Conservation (phyloP, 2,888 invertebrate genomes). For the Cheilosia pagana region DNA sequence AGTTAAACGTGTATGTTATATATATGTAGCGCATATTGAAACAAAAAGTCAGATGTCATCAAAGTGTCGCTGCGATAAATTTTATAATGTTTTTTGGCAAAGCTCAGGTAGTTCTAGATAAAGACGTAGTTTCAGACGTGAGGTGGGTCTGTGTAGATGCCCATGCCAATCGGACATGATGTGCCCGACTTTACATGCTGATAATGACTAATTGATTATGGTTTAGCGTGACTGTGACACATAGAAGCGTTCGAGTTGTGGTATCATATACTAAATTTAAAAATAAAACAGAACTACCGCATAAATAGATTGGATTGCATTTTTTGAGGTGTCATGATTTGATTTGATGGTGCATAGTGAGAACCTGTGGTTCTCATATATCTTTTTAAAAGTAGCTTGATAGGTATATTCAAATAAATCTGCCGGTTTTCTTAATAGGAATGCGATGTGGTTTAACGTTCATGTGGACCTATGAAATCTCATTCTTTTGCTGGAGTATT, state of each 20-base stretch:
- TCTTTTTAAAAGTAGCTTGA: too few species aligned
- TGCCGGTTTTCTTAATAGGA: too few species aligned
- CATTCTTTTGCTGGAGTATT: too few species aligned
- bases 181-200: constrained; percentile 5
- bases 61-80: not conserved
- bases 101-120: constrained; percentile 11
- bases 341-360: too few species aligned
- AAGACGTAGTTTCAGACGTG: constrained; percentile 20
- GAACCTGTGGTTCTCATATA: too few species aligned
- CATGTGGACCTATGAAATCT: too few species aligned
- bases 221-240: constrained; percentile 13
- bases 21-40: not conserved
- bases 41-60: not conserved
- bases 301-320: too few species aligned
- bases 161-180: not conserved
- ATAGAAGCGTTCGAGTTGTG: not conserved
- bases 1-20: not conserved
- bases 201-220: constrained; percentile 27
- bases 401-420: too few species aligned
- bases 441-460: too few species aligned
- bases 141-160: not conserved
- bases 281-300: too few species aligned
- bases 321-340: too few species aligned
- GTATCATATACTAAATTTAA: too few species aligned
- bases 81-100: not conserved